Evolutionary conservation across 2,113 vertebrate species (phyloP), one percentile per base, ranked within the genome.

Genomic region (Charina bottae): DNA sequence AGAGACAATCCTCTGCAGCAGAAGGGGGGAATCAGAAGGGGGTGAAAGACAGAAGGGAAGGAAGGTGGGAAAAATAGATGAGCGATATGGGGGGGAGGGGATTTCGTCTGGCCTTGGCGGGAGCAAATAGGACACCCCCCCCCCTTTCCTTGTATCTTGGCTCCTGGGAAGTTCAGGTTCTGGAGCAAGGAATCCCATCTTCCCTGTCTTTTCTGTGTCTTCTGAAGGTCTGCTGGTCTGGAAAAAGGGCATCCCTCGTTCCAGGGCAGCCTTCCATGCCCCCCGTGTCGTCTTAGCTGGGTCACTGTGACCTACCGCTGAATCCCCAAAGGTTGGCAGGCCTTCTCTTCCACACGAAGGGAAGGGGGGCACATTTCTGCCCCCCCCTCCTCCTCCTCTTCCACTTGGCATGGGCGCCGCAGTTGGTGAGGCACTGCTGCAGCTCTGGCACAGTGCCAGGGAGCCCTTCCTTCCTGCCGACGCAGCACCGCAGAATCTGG

Each of bases 371-470:
- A 15, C 15, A 17, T 78, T 28, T 24, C 4, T 8, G 37, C 1
- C 37, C 58, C 42, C 42, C 53, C 54, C 49, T 11, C n/a, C 17
- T 21, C 59, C n/a, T 28, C 13, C 53, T 78, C 64, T 7, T 58
- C 37, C n/a, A 6, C 3, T n/a, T 60, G 56, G 87, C 86, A 42
- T 56, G 59, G 84, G 37, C 28, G 33, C 89, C 60, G 83, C 92
- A 24, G 87, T 42, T 49, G 55, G 89, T 8, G 19, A 90, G 93
- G 68, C 59, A 21, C 60, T 90, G 83, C 95, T 96, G 96, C 96
- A 96, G 96, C 88, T 68, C 85, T 97, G 96, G 96, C 96, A 5
- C 0, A 0, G 1, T 1, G 93, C 96, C 96, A 96, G 93, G 49
- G 54, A 88, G 72, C 88, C 10, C n/a, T 54, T 24, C 56, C 87